Conservation (phyloP, 2,888 invertebrate genomes). For the Elmis aenea region DNA sequence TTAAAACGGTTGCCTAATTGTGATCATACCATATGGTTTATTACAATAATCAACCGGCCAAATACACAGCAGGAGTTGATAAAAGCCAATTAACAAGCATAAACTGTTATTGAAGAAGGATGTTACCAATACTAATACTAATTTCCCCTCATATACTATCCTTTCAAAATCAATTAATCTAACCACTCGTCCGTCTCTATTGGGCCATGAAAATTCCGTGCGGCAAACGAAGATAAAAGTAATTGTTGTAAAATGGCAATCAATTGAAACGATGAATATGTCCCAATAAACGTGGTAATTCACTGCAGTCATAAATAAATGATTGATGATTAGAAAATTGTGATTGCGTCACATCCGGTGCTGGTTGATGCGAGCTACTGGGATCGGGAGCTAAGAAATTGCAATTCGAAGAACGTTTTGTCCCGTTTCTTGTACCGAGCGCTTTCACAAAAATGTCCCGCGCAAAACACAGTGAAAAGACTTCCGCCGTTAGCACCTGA, state of each 20-base stretch:
- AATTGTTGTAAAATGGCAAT: conserved; percentile 22
- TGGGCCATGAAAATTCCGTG: conserved; percentile 5
- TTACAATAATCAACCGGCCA: too few species aligned
- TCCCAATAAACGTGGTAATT: conserved; percentile 32
- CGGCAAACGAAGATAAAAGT: conserved; percentile 18
- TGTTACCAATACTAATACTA: conserved; percentile 32
- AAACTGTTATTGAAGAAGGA: conserved; percentile 32
- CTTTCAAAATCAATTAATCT: conserved; percentile 21
- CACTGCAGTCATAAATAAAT: conserved; percentile 47
- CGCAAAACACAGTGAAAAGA: too few species aligned
- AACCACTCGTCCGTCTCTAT: conserved; percentile 10
- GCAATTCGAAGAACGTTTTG: conserved; percentile 15
- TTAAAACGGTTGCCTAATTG: too few species aligned
- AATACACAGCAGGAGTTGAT: too few species aligned
- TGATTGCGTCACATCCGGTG: conserved; percentile 46
- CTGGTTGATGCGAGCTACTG: conserved; percentile 10
- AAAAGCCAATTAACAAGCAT: conserved; percentile 25
- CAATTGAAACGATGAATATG: conserved; percentile 25
- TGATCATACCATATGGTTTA: too few species aligned
- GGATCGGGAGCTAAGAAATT: conserved; percentile 21
- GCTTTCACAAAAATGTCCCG: too few species aligned
- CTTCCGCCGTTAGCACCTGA: too few species aligned
- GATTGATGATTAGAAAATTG: conserved; percentile 50
- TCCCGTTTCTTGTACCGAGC: too few species aligned
- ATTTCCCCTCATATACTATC: conserved; percentile 26